These are phyloP conservation scores for Staurois parvus DNA, from an alignment of 2,797 vertebrate species.

Conservation along the genomic window DNA sequence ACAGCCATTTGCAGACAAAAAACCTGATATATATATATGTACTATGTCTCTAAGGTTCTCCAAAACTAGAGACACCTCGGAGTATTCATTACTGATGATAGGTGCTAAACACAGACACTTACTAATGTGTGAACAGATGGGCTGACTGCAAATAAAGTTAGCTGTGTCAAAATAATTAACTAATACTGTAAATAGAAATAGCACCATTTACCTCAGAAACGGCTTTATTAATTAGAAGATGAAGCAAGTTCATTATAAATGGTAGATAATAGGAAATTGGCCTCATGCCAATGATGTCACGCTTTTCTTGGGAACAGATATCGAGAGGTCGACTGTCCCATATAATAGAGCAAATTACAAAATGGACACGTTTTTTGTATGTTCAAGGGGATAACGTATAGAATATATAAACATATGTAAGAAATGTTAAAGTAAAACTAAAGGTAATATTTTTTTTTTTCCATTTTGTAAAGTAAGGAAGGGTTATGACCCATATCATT, in stretches of 20 bases:
- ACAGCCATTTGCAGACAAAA: background rate
- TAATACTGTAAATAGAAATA: background rate
- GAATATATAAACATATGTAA: no score
- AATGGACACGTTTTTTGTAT: no score
- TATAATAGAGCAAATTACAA: no score
- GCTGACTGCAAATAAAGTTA: background rate
- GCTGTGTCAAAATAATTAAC: background rate
- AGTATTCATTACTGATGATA: background rate
- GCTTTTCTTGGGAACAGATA: no score
- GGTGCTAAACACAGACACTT: background rate
- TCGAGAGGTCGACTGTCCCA: no score
- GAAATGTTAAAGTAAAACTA: no score
- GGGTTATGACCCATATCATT: no score
- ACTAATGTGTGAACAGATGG: constrained; percentile 14
- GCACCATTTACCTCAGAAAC: background rate
- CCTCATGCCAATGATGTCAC: background rate
- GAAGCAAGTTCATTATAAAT: background rate
- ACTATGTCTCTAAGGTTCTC: background rate
- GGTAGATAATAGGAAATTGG: background rate
- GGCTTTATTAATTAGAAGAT: background rate
- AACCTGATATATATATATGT: background rate
- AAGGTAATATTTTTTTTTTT: no score
- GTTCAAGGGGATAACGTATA: no score
- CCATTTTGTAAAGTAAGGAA: no score
- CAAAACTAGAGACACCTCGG: background rate